phyloP scores from a whole-genome alignment of 2,797 vertebrate genomes.

The Enteromius unitaeniatus region DNA sequence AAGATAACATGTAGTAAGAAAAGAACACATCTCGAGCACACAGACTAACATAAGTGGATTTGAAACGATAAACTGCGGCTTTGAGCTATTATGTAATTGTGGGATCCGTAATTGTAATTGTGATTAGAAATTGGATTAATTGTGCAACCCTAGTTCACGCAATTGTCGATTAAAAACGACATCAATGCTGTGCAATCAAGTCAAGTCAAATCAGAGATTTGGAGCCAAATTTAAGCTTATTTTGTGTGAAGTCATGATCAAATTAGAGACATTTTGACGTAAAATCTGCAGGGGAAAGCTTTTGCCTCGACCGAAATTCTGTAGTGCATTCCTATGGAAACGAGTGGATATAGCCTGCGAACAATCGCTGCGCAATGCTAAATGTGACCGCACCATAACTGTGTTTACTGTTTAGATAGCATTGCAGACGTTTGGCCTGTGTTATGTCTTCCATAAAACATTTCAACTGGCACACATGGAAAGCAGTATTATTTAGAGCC shows the following conservation, averaged over 20 bases:
- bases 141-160: background rate
- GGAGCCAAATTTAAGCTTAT: background rate
- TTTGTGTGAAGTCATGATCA: background rate
- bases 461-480: conserved; percentile 19
- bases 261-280: background rate
- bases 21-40: too few species aligned
- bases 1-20: too few species aligned
- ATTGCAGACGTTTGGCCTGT: background rate
- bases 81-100: too few species aligned
- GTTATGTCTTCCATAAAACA: background rate
- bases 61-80: too few species aligned
- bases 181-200: background rate
- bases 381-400: background rate
- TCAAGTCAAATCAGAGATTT: background rate
- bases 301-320: background rate
- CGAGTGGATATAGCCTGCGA: background rate
- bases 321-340: background rate
- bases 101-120: too few species aligned
- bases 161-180: background rate
- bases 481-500: conserved; percentile 19
- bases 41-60: too few species aligned
- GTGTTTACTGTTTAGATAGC: conserved; percentile 20
- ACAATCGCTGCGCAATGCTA: background rate
- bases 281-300: background rate
- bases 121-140: too few species aligned